A percentile compares a stretch with the other conserved stretches of the same genome.
Conservation (phyloP, 2,113 vertebrate species). For the Amazona guildingii region DNA sequence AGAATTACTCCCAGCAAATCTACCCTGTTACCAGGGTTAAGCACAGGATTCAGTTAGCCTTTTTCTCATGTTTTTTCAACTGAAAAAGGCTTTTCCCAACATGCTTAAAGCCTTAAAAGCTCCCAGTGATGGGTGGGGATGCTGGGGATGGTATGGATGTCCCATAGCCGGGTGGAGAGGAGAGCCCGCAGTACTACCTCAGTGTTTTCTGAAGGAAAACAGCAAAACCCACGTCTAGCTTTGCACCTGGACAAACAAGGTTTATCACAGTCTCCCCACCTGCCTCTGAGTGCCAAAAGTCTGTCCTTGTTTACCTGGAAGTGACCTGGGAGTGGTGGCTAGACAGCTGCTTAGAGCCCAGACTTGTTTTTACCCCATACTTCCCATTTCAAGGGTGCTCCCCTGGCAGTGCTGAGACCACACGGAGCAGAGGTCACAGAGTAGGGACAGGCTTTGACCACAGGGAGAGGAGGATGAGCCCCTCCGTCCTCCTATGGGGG, state of each 20-base stretch:
- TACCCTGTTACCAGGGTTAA: background rate
- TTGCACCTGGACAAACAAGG: slow-evolving; percentile 55
- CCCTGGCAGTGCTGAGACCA: accelerated
- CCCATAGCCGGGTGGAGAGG: background rate
- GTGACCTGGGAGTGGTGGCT: background rate
- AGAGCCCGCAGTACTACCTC: accelerated
- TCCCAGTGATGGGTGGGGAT: background rate
- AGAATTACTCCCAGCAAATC: background rate
- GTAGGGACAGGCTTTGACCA: background rate
- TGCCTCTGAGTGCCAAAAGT: background rate
- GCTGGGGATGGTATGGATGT: background rate
- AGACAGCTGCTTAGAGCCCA: background rate
- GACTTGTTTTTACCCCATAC: background rate
- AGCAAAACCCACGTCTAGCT: background rate
- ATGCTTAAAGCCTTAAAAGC: background rate
- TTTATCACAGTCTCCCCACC: background rate
- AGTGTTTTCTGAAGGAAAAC: background rate
- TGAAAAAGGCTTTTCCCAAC: background rate
- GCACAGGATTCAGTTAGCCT: background rate
- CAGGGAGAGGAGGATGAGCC: accelerated
- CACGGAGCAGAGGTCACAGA: background rate
- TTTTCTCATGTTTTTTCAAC: background rate
- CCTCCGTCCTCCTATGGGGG: accelerated
- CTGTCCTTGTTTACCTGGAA: slow-evolving; percentile 23
- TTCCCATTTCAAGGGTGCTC: background rate